Conservation (phyloP, 37 sponge, comb jelly and placozoan genomes). For the Bolinopsis microptera region DNA sequence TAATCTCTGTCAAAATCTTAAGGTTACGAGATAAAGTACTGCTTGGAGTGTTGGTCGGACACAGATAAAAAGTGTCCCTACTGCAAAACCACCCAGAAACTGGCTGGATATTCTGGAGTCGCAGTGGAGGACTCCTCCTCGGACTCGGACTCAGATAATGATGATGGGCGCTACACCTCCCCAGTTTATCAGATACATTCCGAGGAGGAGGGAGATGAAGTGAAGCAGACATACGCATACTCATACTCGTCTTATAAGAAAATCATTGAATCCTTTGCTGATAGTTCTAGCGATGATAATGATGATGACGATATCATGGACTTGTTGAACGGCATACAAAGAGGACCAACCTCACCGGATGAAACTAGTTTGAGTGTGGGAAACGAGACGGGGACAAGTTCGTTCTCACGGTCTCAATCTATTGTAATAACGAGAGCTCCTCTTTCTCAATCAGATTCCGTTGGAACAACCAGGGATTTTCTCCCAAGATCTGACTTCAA, state of each 20-base stretch:
- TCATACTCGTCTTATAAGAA: not conserved
- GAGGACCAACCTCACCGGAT: too few species aligned
- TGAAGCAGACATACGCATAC: not conserved
- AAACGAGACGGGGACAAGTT: too few species aligned
- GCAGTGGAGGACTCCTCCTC: not conserved
- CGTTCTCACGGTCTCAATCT: not conserved
- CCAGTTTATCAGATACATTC: not conserved
- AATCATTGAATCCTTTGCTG: not conserved
- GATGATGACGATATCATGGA: too few species aligned
- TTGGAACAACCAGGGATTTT: too few species aligned
- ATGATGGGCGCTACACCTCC: not conserved
- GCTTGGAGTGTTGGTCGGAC: not conserved
- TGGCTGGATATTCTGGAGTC: not conserved
- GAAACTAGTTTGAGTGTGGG: too few species aligned
- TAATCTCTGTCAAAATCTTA: too few species aligned
- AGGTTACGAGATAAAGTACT: constrained; percentile 25
- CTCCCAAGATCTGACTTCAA: too few species aligned
- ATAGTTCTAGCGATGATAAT: not conserved
- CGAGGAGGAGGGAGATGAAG: not conserved
- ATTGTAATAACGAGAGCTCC: too few species aligned
- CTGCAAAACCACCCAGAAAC: not conserved
- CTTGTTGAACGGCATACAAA: too few species aligned
- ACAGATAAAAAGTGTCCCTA: not conserved
- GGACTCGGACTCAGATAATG: not conserved
- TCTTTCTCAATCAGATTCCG: too few species aligned